phyloP scores from a whole-genome alignment of 2,888 invertebrate species.

The Glomeris marginata region DNA sequence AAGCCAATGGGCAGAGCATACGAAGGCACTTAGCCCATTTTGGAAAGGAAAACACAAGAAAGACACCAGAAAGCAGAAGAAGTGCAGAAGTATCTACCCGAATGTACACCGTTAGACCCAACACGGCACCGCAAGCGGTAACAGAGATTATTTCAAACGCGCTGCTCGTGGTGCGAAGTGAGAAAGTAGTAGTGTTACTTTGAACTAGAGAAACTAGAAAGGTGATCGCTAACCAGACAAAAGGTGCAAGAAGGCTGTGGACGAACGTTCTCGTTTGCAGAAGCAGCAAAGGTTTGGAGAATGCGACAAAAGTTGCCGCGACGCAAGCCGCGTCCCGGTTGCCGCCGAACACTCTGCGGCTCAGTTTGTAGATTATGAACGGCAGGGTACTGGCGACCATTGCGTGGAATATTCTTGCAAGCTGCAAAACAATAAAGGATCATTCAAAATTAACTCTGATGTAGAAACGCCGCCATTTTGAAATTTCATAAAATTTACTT shows the following conservation, averaged over 20 bases:
- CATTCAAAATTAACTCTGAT: too few relatives aligned
- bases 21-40: background rate
- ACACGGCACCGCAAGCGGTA: constrained; percentile 1
- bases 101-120: constrained; percentile 6
- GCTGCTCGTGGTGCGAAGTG: background rate
- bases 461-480: too few relatives aligned
- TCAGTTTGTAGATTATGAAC: constrained; percentile 10
- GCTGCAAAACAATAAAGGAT: too few relatives aligned
- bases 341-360: background rate
- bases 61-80: background rate
- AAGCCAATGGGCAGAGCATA: background rate
- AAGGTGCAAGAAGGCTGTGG: constrained; percentile 9
- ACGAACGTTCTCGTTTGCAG: constrained; percentile 7
- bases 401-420: constrained; percentile 11
- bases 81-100: background rate
- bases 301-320: constrained; percentile 9
- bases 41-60: background rate
- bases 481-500: too few relatives aligned
- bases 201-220: background rate
- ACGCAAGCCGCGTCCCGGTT: constrained; percentile 8
- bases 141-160: background rate
- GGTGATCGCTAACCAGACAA: constrained; percentile 6
- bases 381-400: constrained; percentile 6
- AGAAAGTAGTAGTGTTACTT: too few relatives aligned
- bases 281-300: constrained; percentile 8